Evolutionary conservation across 2,113 vertebrate species (phyloP).

Genomic region (Larimichthys crocea): DNA sequence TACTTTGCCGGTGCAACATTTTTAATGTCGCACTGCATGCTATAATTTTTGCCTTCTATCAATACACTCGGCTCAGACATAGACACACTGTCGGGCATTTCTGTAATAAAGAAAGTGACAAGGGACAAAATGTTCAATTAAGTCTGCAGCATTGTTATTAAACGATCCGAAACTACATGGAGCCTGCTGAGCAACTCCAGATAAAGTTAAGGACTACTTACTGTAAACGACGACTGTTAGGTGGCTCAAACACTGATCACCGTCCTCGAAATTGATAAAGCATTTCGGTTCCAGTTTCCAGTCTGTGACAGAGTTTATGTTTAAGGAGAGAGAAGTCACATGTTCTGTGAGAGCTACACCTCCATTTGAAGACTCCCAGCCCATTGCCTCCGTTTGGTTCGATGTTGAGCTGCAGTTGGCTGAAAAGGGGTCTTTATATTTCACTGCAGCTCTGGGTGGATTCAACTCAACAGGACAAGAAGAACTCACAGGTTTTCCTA

Average conservation of each 20-base stretch:
- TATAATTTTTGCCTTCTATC: neutral
- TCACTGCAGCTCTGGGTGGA: conserved; percentile 36
- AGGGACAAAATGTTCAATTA: neutral
- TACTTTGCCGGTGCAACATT: conserved; percentile 49
- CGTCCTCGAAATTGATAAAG: fast-evolving
- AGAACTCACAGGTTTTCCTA: conserved; percentile 28
- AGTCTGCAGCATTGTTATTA: neutral
- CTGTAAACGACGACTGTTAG: conserved; percentile 67
- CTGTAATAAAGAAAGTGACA: conserved; percentile 41
- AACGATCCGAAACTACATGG: neutral
- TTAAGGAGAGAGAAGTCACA: neutral
- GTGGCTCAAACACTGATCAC: fast-evolving
- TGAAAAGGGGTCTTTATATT: conserved; percentile 33
- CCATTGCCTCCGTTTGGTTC: neutral
- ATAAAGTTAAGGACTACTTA: conserved; percentile 51
- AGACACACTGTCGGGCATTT: conserved; percentile 65
- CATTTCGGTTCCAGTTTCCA: neutral
- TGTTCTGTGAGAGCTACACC: fast-evolving
- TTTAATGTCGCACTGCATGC: conserved; percentile 62
- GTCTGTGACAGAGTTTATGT: neutral
- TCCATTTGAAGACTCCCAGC: conserved; percentile 56
- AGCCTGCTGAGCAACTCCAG: fast-evolving
- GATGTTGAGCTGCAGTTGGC: conserved; percentile 57
- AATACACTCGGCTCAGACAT: neutral
- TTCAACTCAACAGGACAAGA: conserved; percentile 19